A percentile compares a stretch with the other conserved stretches of the same genome.
Evolutionary conservation across 2,888 invertebrate species (phyloP).

Genomic region (Pocota personata): DNA sequence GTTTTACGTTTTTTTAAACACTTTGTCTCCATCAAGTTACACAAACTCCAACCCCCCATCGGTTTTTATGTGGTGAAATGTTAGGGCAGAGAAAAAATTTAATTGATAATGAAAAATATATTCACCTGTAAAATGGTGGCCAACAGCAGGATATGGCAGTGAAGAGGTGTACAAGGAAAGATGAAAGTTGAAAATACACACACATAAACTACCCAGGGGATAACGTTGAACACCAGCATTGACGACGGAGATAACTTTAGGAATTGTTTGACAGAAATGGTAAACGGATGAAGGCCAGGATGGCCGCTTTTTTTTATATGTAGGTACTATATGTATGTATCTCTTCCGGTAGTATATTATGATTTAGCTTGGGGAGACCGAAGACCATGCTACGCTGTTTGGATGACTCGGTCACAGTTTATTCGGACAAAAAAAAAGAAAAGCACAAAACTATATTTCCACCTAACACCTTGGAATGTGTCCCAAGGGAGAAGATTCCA

Average conservation of each 20-base stretch:
- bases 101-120: slow-evolving; percentile 73
- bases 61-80: slow-evolving; percentile 45
- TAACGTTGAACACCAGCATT: slow-evolving; percentile 44
- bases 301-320: background rate
- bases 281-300: slow-evolving; percentile 38
- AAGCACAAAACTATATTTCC: slow-evolving; percentile 33
- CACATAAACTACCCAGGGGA: slow-evolving; percentile 26
- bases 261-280: slow-evolving; percentile 66
- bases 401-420: background rate
- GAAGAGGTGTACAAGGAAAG: background rate
- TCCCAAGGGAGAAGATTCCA: slow-evolving; percentile 50
- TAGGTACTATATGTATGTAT: background rate
- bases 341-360: slow-evolving; percentile 37
- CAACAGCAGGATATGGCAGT: slow-evolving; percentile 7
- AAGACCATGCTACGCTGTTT: slow-evolving; percentile 1
- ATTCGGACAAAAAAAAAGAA: background rate
- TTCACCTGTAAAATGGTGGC: slow-evolving; percentile 54
- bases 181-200: slow-evolving; percentile 3
- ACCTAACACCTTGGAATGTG: slow-evolving; percentile 38
- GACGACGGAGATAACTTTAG: slow-evolving; percentile 54
- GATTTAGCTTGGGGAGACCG: background rate
- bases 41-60: background rate
- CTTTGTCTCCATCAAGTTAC: slow-evolving; percentile 54
- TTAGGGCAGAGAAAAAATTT: slow-evolving; percentile 56
- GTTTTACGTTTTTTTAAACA: slow-evolving; percentile 45